Conservation (phyloP, 2,113 vertebrate genomes). For the Asarcornis scutulata region DNA sequence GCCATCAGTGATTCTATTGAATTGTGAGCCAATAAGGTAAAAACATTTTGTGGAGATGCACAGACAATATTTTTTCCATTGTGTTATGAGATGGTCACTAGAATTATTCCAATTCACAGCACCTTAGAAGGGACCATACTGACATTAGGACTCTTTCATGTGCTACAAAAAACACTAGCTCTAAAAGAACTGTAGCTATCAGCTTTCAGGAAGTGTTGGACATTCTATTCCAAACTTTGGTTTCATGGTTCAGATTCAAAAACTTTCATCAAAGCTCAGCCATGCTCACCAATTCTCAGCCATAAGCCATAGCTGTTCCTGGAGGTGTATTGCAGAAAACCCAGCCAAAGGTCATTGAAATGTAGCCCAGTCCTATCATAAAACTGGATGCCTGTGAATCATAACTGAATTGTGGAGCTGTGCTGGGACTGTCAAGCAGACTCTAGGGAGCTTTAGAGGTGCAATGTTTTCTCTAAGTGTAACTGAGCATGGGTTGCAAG, state of each 20-base stretch:
- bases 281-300: background rate
- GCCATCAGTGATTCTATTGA: background rate
- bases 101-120: background rate
- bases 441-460: background rate
- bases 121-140: background rate
- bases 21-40: background rate
- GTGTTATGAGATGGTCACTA: background rate
- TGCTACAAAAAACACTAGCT: background rate
- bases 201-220: background rate
- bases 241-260: background rate
- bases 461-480: background rate
- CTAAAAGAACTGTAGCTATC: too few species aligned
- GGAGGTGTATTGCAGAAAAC: background rate
- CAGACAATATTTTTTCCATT: background rate
- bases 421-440: background rate
- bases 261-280: background rate
- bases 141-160: background rate
- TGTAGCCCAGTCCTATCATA: background rate
- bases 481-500: background rate
- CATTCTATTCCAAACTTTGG: background rate
- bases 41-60: background rate
- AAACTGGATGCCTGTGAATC: background rate
- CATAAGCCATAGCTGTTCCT: background rate
- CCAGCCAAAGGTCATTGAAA: background rate
- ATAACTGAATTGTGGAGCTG: background rate